Evolutionary conservation across 2,113 vertebrate genomes (phyloP).

Genomic region (Isurus oxyrinchus): DNA sequence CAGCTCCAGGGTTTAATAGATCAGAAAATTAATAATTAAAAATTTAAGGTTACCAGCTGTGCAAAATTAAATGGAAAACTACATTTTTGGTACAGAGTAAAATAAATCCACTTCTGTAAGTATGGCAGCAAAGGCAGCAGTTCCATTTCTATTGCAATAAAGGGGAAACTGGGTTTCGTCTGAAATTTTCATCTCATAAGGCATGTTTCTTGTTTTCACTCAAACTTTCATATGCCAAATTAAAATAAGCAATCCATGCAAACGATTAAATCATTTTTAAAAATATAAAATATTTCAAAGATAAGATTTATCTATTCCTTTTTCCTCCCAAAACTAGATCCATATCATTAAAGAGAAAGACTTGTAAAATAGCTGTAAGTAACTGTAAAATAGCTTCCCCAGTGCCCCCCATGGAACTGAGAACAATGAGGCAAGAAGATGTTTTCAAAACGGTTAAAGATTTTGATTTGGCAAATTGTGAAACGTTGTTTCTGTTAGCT

Average conservation of each 20-base stretch:
- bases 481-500: neutral
- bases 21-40: neutral
- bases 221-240: neutral
- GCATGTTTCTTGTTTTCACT: neutral
- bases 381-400: neutral
- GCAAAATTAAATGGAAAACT: neutral
- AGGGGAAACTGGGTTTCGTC: neutral
- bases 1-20: neutral
- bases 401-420: no score
- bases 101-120: neutral
- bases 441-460: neutral
- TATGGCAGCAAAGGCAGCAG: neutral
- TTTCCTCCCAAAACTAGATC: neutral
- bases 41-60: slow-evolving; percentile 8
- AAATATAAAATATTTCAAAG: no score
- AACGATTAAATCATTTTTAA: no score
- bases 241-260: neutral
- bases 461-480: neutral
- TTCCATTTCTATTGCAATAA: neutral
- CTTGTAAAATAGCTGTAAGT: neutral
- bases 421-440: neutral
- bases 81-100: neutral
- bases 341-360: neutral
- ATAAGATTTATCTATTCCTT: no score
- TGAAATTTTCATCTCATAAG: neutral